These are phyloP conservation scores for Etheostoma cragini DNA, from an alignment of 2,113 vertebrate genomes.

Conservation along the genomic window DNA sequence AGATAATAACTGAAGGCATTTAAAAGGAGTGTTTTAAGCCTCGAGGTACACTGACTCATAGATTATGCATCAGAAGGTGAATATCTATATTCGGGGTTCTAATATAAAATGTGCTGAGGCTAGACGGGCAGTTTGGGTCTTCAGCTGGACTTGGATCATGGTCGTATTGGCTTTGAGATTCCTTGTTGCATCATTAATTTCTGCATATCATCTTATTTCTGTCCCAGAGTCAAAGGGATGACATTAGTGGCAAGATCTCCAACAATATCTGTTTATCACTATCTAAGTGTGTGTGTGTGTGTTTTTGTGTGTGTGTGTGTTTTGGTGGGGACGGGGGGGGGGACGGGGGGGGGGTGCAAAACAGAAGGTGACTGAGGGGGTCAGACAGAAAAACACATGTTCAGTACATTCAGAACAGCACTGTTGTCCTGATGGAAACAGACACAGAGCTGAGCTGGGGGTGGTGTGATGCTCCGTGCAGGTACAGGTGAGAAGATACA, in stretches of 20 bases:
- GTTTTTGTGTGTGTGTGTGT: not conserved
- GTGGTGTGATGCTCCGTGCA: no score
- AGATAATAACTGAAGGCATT: not conserved
- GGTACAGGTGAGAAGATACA: no score
- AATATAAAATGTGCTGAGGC: not conserved
- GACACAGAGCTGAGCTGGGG: no score
- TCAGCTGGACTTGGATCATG: not conserved
- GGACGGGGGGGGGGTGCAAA: not conserved
- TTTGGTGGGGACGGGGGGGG: no score
- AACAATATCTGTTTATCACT: not conserved
- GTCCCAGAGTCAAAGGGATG: no score
- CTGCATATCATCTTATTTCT: no score
- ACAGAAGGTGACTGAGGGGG: not conserved
- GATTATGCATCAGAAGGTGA: slow-evolving; percentile 7
- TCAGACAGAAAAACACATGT: not conserved
- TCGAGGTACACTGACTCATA: not conserved
- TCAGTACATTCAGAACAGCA: not conserved
- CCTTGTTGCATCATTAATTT: not conserved
- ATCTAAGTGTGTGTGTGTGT: not conserved
- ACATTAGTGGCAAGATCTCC: not conserved
- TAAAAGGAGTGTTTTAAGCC: not conserved
- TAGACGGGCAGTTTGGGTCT: not conserved
- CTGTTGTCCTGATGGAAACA: no score
- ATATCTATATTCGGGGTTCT: not conserved
- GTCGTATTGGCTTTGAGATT: not conserved